Percentiles rank a stretch among this genome's conserved stretches.
Conservation (phyloP, 2,888 invertebrate genomes). For the Anticlea derivata region DNA sequence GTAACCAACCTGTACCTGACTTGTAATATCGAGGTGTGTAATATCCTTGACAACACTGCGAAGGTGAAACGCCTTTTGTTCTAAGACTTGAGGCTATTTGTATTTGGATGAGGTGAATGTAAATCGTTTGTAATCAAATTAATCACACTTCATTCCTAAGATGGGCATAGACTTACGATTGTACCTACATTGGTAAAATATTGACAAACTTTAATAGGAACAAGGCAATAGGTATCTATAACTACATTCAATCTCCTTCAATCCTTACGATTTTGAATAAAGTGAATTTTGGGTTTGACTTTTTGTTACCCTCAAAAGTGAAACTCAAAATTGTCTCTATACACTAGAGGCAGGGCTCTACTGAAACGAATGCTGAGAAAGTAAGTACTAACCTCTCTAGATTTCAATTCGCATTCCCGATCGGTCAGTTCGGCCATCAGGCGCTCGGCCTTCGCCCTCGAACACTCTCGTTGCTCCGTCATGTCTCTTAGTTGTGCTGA, state of each 20-base stretch:
- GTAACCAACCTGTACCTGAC: too few relatives aligned
- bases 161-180: not conserved
- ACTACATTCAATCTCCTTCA: too few relatives aligned
- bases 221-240: too few relatives aligned
- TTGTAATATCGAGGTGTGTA: too few relatives aligned
- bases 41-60: not conserved
- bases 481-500: constrained; percentile 84
- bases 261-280: not conserved
- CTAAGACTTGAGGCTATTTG: not conserved
- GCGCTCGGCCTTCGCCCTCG: constrained; percentile 75
- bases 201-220: too few relatives aligned
- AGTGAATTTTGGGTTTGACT: too few relatives aligned
- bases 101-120: not conserved
- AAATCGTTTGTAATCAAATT: not conserved
- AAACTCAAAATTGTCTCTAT: too few relatives aligned
- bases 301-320: too few relatives aligned
- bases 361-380: not conserved
- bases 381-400: constrained; percentile 71
- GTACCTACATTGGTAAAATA: too few relatives aligned
- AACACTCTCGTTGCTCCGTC: constrained; percentile 83
- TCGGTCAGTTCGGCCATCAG: constrained; percentile 65
- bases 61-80: constrained; percentile 2
- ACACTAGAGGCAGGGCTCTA: too few relatives aligned
- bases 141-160: not conserved
- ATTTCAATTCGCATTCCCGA: constrained; percentile 77